Base-by-base conservation (phyloP, 2,113 vertebrate species). In the Cheirogaleus medius region DNA sequence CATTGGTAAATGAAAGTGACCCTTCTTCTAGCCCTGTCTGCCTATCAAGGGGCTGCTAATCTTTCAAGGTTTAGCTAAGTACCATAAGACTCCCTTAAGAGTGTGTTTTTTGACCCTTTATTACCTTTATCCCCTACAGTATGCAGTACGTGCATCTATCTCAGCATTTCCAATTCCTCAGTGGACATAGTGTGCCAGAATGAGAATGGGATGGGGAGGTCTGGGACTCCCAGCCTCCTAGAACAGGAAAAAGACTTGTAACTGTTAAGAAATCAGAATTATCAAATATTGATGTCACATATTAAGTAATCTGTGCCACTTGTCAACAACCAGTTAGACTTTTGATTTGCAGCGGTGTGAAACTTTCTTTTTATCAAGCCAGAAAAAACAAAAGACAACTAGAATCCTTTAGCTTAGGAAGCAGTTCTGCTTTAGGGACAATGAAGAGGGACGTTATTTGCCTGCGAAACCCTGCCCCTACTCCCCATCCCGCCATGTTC, bases 151-250 rank as follows among this genome's bases (percentile, higher is more conserved):
- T 21, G 15, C 44, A n/a, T 39, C 34, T 64, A 4, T 27, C 5
- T 17, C 12, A 54, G 89, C 13, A 1, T 69, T 47, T 34, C 8
- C 0, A 29, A 4, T 10, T 0, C n/a, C 11, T 29, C 47, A 4
- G 2, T 6, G 20, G 47, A 4, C 27, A 14, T 4, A 29, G 32
- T 37, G 8, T 32, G 0, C 14, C 42, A 20, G 8, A 23, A 39
- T 9, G 60, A 27, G 25, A 27, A 1, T 14, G 63, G 34, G 29
- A n/a, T 1, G 37, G 25, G 44, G 10, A 25, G 13, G 27, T 54
- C 63, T 37, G n/a, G 20, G 34, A 44, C 3, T 1, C 12, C 25
- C 20, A 37, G 14, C n/a, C 25, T 77, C 73, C 47, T 56, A 32
- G 32, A 9, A 27, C 27, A 73, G 34, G 6, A 73, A 60, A 2